Percentiles rank a stretch among this genome's conserved stretches.
phyloP scores from a whole-genome alignment of 23 tunicate genomes.

The Pegea sp. region DNA sequence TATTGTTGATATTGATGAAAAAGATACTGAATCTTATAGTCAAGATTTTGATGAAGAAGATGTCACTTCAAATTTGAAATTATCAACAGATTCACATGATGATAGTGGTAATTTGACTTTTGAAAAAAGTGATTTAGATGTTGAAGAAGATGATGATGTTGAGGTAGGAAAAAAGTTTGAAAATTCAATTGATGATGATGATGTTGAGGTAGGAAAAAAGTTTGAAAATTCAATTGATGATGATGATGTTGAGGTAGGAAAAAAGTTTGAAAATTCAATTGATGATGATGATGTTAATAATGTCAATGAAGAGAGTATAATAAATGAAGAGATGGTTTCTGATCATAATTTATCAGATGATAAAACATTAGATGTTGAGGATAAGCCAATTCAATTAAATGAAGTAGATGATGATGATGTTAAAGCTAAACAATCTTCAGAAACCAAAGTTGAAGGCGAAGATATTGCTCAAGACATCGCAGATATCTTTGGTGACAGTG shows the following conservation, averaged over 20 bases:
- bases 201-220: slow-evolving; percentile 1
- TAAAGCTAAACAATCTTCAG: background rate
- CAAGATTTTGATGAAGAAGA: too few relatives aligned
- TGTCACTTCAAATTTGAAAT: too few relatives aligned
- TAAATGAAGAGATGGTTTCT: background rate
- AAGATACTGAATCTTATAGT: too few relatives aligned
- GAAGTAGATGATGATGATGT: background rate
- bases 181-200: background rate
- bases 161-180: background rate
- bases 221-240: slow-evolving; percentile 5
- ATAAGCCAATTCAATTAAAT: background rate
- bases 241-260: slow-evolving; percentile 1
- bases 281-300: background rate
- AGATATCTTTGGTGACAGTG: slow-evolving; percentile 84
- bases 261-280: slow-evolving; percentile 1
- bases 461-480: slow-evolving; percentile 73
- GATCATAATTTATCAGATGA: background rate
- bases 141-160: background rate
- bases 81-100: too few relatives aligned
- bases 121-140: slow-evolving; percentile 1
- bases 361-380: background rate
- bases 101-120: too few relatives aligned
- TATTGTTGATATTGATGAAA: too few relatives aligned
- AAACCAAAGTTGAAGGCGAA: slow-evolving; percentile 8
- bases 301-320: background rate